Conservation (phyloP, 2,113 vertebrate genomes). For the Nipponia nippon region DNA sequence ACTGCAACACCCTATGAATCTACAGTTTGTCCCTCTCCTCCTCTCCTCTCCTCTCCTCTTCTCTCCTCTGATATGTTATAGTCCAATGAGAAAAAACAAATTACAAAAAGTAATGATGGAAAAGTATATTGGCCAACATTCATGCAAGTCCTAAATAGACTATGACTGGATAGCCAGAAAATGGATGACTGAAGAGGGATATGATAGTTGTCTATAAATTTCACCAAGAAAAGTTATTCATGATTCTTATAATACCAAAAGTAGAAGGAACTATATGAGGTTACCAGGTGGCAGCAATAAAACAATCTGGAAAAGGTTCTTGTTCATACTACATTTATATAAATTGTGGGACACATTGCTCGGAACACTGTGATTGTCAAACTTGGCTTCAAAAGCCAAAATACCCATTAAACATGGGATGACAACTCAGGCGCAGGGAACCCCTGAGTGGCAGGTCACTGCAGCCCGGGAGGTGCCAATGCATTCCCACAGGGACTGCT, state of each 20-base stretch:
- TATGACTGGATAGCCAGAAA: neutral
- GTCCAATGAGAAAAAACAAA: neutral
- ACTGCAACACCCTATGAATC: neutral
- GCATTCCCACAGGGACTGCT: neutral
- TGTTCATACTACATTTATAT: neutral
- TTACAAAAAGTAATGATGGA: neutral
- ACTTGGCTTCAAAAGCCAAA: neutral
- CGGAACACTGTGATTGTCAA: neutral
- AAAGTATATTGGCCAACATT: neutral
- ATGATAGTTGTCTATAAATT: neutral
- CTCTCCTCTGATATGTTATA: neutral
- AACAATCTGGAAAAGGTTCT: neutral
- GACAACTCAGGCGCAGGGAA: neutral
- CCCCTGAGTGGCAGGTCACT: neutral
- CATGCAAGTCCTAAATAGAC: neutral
- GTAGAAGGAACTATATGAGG: neutral
- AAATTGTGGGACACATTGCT: neutral
- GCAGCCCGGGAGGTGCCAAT: neutral
- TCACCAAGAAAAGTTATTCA: neutral
- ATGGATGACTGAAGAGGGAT: neutral
- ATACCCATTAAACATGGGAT: neutral
- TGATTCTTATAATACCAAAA: neutral
- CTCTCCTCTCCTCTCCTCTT: no score
- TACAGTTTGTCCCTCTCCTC: neutral
- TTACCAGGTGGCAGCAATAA: neutral